Percentiles rank a stretch among this genome's conserved stretches.
phyloP scores from a whole-genome alignment of 2,888 invertebrate genomes.

The Mellilla xanthometata region DNA sequence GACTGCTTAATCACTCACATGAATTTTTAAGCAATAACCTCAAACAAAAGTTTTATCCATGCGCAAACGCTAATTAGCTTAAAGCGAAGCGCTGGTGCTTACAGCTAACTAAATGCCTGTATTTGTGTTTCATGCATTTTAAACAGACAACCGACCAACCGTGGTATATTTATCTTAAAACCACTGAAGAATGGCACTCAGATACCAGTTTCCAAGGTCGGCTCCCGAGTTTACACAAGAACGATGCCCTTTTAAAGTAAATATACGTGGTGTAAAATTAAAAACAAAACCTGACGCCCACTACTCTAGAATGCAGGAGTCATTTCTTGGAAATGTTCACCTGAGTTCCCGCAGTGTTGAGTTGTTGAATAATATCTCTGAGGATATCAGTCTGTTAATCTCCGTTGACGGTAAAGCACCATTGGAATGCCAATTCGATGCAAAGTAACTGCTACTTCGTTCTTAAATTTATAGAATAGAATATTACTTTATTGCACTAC shows the following conservation, averaged over 20 bases:
- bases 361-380: constrained; percentile 42
- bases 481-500: too few species aligned
- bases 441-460: constrained; percentile 20
- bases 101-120: constrained; percentile 10
- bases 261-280: constrained; percentile 48
- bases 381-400: constrained; percentile 40
- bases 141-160: constrained; percentile 20
- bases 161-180: constrained; percentile 24
- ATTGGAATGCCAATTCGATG: constrained; percentile 35
- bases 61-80: constrained; percentile 23
- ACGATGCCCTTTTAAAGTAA: constrained; percentile 50
- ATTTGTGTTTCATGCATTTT: constrained; percentile 29
- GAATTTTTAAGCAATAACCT: too few species aligned
- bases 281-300: constrained; percentile 42
- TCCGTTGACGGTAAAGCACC: constrained; percentile 31
- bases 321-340: constrained; percentile 37
- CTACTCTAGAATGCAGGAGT: constrained; percentile 28
- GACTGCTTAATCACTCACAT: too few species aligned
- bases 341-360: constrained; percentile 20
- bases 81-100: constrained; percentile 8
- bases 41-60: not conserved
- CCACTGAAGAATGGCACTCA: constrained; percentile 28
- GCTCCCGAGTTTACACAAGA: constrained; percentile 45
- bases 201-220: constrained; percentile 49
- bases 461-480: too few species aligned